Percentiles rank a stretch among this genome's conserved stretches.
Conservation (phyloP, 37 sponge, comb jelly and placozoan species). For the Lycopodina hypogea region DNA sequence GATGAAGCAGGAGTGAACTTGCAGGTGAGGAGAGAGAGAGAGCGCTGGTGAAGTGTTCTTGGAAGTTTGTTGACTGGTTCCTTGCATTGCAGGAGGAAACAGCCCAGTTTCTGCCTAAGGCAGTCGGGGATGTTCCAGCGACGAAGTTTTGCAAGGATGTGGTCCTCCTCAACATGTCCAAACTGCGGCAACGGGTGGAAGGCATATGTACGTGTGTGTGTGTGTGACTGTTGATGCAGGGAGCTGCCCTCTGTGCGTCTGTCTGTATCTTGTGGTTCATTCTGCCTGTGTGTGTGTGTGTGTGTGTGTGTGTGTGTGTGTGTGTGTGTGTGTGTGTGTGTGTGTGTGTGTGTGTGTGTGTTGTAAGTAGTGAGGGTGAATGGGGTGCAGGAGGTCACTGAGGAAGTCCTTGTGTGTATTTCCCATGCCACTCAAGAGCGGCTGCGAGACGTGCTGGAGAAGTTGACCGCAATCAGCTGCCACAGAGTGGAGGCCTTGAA, state of each 20-base stretch:
- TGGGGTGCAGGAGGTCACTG: conserved; percentile 54
- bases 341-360: neutral
- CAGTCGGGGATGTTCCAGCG: conserved; percentile 27
- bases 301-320: neutral
- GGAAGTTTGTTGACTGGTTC: neutral
- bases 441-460: conserved; percentile 58
- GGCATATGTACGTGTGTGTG: conserved; percentile 19
- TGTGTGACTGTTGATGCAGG: neutral
- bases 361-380: conserved; percentile 15
- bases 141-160: conserved; percentile 33
- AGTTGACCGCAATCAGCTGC: conserved; percentile 63
- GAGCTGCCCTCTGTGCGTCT: too few species aligned
- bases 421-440: conserved; percentile 80
- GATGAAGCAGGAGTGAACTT: conserved; percentile 73
- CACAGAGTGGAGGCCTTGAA: conserved; percentile 69
- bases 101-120: conserved; percentile 65
- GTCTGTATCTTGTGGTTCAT: neutral
- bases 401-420: conserved; percentile 40
- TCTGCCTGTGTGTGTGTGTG: neutral
- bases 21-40: conserved; percentile 60
- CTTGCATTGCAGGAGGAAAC: conserved; percentile 52
- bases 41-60: too few species aligned
- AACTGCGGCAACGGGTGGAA: conserved; percentile 28
- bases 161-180: conserved; percentile 22
- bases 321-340: neutral